Conservation (phyloP, 2,113 vertebrate species). For the Cinclus mexicanus region DNA sequence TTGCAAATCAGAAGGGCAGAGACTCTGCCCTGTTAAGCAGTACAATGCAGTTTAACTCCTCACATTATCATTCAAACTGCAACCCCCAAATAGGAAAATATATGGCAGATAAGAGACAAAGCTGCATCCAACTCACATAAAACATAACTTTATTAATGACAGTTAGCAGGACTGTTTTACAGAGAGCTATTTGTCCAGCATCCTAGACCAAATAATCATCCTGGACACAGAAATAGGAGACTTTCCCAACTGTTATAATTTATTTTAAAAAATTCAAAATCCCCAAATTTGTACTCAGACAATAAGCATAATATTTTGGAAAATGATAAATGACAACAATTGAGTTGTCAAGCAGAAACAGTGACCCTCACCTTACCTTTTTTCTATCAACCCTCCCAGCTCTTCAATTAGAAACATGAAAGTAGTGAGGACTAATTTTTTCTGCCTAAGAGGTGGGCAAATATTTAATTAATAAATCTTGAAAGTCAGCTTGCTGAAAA, state of each 20-base stretch:
- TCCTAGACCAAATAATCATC: background rate
- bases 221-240: background rate
- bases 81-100: background rate
- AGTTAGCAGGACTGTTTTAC: background rate
- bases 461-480: background rate
- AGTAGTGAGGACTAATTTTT: background rate
- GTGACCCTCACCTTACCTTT: background rate
- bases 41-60: background rate
- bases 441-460: background rate
- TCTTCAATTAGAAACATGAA: background rate
- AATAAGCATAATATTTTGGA: background rate
- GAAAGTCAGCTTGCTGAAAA: background rate
- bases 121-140: background rate
- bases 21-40: background rate
- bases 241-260: background rate
- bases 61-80: background rate
- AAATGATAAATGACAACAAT: background rate
- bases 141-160: background rate
- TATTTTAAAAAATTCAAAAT: background rate
- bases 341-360: background rate
- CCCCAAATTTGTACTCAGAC: background rate
- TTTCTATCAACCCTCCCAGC: background rate
- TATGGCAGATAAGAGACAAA: background rate
- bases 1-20: background rate
- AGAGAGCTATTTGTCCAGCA: background rate